Percentiles rank a stretch among this genome's conserved stretches.
Evolutionary conservation across 2,797 vertebrate species (phyloP).

Genomic region (Chelonia mydas): DNA sequence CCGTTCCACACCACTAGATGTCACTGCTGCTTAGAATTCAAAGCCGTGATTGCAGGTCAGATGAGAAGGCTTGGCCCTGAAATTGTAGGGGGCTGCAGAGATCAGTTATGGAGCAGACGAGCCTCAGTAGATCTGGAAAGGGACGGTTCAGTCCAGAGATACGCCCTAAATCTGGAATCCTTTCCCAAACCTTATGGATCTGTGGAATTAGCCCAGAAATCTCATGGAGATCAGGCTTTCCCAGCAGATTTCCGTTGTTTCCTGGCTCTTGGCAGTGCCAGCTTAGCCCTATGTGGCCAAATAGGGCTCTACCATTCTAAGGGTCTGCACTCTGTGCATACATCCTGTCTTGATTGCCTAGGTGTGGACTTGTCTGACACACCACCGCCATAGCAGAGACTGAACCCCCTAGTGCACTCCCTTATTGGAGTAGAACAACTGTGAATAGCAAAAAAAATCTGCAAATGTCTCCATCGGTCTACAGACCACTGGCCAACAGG

Average conservation of each 20-base stretch:
- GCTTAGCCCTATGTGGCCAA: not conserved
- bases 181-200: not conserved
- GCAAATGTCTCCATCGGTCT: not conserved
- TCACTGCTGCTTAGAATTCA: slow-evolving; percentile 26
- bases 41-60: not conserved
- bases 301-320: not conserved
- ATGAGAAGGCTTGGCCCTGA: not conserved
- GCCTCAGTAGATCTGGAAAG: not conserved
- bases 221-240: not conserved
- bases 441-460: not conserved
- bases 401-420: not conserved
- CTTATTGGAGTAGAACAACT: not conserved
- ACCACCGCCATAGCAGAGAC: not conserved
- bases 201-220: not conserved
- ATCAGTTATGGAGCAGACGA: not conserved
- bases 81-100: not conserved
- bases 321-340: not conserved
- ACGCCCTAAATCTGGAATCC: not conserved
- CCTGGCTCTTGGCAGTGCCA: not conserved
- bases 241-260: not conserved
- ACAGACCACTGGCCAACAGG: not conserved
- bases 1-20: slow-evolving; percentile 50
- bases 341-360: not conserved
- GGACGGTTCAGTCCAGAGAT: not conserved
- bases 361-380: not conserved